A percentile compares a stretch with the other conserved stretches of the same genome.
phyloP scores from a whole-genome alignment of 2,113 vertebrate genomes.

The Laterallus jamaicensis region DNA sequence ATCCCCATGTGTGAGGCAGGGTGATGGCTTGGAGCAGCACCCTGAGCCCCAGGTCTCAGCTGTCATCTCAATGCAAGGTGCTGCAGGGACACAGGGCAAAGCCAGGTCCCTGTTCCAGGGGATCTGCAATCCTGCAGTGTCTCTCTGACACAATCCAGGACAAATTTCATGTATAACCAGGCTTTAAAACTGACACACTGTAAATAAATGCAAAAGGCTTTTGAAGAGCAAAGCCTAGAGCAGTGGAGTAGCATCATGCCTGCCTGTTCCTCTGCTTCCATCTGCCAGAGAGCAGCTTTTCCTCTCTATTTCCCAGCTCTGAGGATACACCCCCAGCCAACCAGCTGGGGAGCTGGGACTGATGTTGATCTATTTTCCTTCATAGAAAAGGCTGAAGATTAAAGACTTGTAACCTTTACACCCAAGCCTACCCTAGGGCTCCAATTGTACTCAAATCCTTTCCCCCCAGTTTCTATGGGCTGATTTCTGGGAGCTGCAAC shows the following conservation, averaged over 20 bases:
- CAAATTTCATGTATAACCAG: neutral
- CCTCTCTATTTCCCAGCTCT: neutral
- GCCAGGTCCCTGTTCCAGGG: neutral
- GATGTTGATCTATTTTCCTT: neutral
- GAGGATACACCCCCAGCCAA: neutral
- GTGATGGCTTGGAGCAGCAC: neutral
- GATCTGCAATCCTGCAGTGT: neutral
- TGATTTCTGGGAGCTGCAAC: neutral
- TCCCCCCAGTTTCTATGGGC: neutral
- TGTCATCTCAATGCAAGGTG: neutral
- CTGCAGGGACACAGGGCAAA: neutral
- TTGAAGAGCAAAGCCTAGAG: neutral
- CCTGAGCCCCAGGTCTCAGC: neutral
- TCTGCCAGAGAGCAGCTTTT: neutral
- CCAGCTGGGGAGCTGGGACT: neutral
- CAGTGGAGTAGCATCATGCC: neutral
- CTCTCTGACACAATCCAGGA: neutral
- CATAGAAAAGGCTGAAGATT: neutral
- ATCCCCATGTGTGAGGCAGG: neutral
- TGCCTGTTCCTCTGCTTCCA: neutral
- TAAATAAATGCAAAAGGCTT: neutral
- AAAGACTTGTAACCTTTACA: neutral
- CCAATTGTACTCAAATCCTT: neutral
- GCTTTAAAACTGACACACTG: neutral
- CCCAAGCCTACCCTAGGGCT: neutral